Evolutionary conservation across 2,113 vertebrate genomes (phyloP), one percentile per base, ranked within the genome.

Genomic region (Thamnaconus septentrionalis): DNA sequence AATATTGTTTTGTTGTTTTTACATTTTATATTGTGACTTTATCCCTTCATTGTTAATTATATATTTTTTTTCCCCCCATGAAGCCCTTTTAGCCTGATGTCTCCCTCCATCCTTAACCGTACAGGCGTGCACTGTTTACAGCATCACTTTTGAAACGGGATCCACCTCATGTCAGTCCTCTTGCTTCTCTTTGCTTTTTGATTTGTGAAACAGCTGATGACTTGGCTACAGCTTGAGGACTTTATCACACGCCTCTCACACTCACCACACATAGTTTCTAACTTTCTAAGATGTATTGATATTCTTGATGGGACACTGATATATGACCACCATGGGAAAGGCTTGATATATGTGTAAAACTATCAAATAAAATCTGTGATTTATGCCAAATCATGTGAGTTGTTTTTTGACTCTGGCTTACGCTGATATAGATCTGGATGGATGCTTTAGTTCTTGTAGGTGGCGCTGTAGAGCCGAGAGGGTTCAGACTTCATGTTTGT

Each of bases 311-410:
- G 87, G 88, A 92, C 83, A 90, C 90, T 83, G 88, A 53, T 94
- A 53, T 94, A 90, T 84, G 91, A 91, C 88, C 90, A 89, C 90
- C 91, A 93, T 89, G 91, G 89, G 92, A 90, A 91, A 92, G 90
- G 90, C 92, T 81, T 84, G 88, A 88, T 88, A 92, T 93, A 92
- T 93, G 93, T 94, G 92, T 92, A 93, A 93, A 83, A 91, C 90
- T 92, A 89, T 94, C 91, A 93, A 97, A 95, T 90, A 95, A 96
- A 96, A 81, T 92, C 91, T 94, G 92, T 95, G 93, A 94, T 93
- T 95, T 94, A 93, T 93, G 93, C 92, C 91, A 92, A 92, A 74
- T 49, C 2, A 45, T 45, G 39, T 11, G 59, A 51, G 52, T n/a
- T 3, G 2, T 11, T 10, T 31, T 31, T 31, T 31, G 1, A 31